A percentile compares a stretch with the other conserved stretches of the same genome.
Evolutionary conservation across 1,140 invertebrate species (phyloP).

Genomic region (Bombus sylvicola): DNA sequence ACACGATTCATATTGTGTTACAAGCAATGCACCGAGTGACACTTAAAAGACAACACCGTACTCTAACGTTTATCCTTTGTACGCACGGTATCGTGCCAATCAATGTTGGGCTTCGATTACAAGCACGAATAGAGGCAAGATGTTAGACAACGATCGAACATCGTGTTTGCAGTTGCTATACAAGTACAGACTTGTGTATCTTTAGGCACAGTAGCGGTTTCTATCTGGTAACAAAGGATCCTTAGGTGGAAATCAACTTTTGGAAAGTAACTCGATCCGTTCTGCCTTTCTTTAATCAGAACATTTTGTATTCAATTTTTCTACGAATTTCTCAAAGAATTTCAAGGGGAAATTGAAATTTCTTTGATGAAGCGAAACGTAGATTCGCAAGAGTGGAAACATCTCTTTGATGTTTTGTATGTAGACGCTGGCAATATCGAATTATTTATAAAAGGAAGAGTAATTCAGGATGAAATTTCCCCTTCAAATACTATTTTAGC

Average conservation of each 20-base stretch:
- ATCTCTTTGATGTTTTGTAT: too few species aligned
- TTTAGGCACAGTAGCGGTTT: neutral
- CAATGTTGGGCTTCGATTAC: neutral
- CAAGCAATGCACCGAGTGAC: too few species aligned
- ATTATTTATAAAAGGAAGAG: too few species aligned
- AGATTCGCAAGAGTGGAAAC: too few species aligned
- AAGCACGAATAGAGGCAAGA: neutral
- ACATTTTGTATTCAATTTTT: neutral
- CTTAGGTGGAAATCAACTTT: too few species aligned
- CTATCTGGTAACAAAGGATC: neutral
- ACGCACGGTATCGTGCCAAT: neutral
- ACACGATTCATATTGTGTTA: too few species aligned
- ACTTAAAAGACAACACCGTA: neutral
- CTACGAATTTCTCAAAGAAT: too few species aligned
- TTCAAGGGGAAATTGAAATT: too few species aligned
- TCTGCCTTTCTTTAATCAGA: neutral
- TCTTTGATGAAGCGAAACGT: too few species aligned
- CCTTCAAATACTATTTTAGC: too few species aligned
- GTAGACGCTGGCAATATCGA: too few species aligned
- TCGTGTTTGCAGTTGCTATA: neutral
- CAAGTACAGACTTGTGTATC: neutral
- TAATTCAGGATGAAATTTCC: too few species aligned
- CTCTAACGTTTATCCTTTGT: neutral
- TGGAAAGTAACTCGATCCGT: neutral
- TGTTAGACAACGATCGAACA: constrained; percentile 8